Percentiles rank a stretch among this genome's conserved stretches.
Conservation (phyloP, 2,113 vertebrate species). For the Myxocyprinus asiaticus region DNA sequence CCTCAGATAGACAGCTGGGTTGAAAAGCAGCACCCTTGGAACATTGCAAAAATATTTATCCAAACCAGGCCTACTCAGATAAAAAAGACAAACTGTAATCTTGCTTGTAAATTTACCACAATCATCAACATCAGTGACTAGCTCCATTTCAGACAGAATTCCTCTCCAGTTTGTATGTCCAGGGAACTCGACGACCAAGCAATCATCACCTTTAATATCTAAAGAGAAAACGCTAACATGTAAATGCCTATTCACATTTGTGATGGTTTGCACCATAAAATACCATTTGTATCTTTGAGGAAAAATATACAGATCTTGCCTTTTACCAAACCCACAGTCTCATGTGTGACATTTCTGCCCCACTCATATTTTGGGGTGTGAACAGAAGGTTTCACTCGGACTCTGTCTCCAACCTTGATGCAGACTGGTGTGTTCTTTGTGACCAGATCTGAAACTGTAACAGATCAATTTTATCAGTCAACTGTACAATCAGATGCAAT, state of each 20-base stretch:
- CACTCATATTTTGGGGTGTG: conserved; percentile 26
- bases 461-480: not conserved
- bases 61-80: too few relatives aligned
- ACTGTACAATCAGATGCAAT: not conserved
- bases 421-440: conserved; percentile 2
- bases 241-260: not conserved
- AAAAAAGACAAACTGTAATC: too few relatives aligned
- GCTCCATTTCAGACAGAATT: conserved; percentile 16
- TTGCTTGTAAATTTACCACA: not conserved
- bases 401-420: conserved; percentile 32
- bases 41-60: too few relatives aligned
- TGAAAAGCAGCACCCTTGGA: too few relatives aligned
- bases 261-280: not conserved
- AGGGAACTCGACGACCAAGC: conserved; percentile 28
- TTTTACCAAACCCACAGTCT: conserved; percentile 35
- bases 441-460: conserved; percentile 11
- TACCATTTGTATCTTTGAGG: not conserved
- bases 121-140: not conserved
- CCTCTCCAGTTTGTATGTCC: conserved; percentile 14
- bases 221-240: not conserved
- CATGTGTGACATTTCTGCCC: conserved; percentile 21
- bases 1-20: too few relatives aligned
- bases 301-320: conserved; percentile 10
- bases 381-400: conserved; percentile 36
- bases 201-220: not conserved